Percentiles rank a stretch among this genome's conserved stretches.
Evolutionary conservation across 1,140 invertebrate genomes (phyloP).

Genomic region (Aphis craccivora): DNA sequence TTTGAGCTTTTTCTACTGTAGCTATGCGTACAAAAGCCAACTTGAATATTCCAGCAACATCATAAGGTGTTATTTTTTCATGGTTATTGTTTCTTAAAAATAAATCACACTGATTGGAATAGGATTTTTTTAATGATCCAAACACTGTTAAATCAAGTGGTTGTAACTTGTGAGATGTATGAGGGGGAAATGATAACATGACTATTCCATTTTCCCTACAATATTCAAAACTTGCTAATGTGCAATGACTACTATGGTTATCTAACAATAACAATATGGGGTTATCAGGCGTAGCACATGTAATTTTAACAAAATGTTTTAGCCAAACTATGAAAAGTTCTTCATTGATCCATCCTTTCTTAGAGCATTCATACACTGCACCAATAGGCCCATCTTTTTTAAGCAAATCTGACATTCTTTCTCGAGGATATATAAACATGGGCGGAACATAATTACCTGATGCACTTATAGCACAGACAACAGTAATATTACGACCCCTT

Average conservation of each 20-base stretch:
- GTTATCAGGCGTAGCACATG: background rate
- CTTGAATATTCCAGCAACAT: background rate
- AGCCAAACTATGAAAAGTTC: background rate
- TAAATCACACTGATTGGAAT: constrained; percentile 32
- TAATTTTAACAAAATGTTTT: too few relatives aligned
- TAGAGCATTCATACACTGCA: background rate
- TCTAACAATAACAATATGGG: background rate
- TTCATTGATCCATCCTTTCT: background rate
- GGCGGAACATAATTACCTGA: background rate
- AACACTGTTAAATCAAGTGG: constrained; percentile 63
- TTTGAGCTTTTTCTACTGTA: background rate
- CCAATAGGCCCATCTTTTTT: background rate
- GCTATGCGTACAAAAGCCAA: background rate
- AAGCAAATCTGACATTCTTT: background rate
- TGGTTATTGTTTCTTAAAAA: constrained; percentile 58
- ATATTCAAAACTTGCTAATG: constrained; percentile 53
- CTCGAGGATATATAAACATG: background rate
- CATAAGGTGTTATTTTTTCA: background rate
- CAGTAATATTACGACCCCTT: background rate
- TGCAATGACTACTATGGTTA: background rate
- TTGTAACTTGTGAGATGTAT: constrained; percentile 64
- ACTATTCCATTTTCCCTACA: constrained; percentile 61
- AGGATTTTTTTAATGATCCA: constrained; percentile 60
- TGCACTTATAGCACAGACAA: constrained; percentile 17
- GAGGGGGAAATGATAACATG: constrained; percentile 62